Evolutionary conservation across 1,140 invertebrate genomes (phyloP).

Genomic region (Dreissena rostriformis): DNA sequence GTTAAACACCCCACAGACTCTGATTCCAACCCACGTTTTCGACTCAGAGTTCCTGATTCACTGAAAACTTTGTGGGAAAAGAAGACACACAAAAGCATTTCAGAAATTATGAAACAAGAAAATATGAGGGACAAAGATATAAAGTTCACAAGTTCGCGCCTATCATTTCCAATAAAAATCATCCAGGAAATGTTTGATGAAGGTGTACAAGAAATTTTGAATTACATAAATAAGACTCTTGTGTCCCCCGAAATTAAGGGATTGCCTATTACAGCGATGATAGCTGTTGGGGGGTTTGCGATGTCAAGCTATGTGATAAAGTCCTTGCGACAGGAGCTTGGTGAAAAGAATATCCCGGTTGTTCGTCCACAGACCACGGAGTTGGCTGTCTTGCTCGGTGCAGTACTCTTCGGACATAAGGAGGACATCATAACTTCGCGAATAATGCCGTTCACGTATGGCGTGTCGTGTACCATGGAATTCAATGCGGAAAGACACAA

Average conservation of each 20-base stretch:
- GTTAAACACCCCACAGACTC: too few relatives aligned
- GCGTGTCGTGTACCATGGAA: constrained; percentile 24
- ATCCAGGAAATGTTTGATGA: constrained; percentile 26
- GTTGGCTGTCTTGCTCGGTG: constrained; percentile 24
- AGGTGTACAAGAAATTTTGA: constrained; percentile 2
- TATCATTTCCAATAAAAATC: neutral
- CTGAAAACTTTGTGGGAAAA: too few relatives aligned
- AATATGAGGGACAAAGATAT: neutral
- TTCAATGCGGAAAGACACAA: constrained; percentile 9
- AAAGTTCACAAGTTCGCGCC: constrained; percentile 10
- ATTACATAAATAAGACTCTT: neutral
- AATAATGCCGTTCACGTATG: constrained; percentile 35
- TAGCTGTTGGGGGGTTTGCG: constrained; percentile 39
- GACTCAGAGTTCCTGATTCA: too few relatives aligned
- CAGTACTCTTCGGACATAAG: constrained; percentile 41
- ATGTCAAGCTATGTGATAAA: constrained; percentile 20
- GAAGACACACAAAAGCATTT: neutral
- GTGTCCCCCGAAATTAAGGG: neutral
- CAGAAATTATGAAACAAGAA: constrained; percentile 16
- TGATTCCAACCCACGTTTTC: too few relatives aligned
- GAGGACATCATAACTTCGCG: constrained; percentile 32
- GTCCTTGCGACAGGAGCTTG: constrained; percentile 2
- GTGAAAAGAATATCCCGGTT: constrained; percentile 8
- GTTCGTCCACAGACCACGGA: constrained; percentile 24
- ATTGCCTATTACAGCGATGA: constrained; percentile 18